Conservation (phyloP, 2,888 invertebrate species). For the Dolichomitus sp. region DNA sequence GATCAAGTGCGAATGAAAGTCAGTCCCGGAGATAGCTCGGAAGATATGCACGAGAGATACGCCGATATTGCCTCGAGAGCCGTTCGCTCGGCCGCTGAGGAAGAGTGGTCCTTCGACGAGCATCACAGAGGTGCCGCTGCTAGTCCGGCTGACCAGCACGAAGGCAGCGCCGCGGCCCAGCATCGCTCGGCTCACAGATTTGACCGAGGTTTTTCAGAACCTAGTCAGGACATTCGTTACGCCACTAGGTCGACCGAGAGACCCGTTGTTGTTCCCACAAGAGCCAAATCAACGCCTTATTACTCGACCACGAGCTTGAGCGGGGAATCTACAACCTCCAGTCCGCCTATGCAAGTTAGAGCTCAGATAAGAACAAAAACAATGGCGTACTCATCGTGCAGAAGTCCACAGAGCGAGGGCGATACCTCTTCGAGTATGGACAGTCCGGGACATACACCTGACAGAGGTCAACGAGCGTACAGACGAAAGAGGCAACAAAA, state of each 20-base stretch:
- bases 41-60: conserved; percentile 84
- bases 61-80: conserved; percentile 78
- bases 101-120: conserved; percentile 82
- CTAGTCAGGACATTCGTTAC: conserved; percentile 75
- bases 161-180: conserved; percentile 20
- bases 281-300: conserved; percentile 82
- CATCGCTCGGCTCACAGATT: conserved; percentile 60
- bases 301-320: conserved; percentile 88
- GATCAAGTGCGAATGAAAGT: conserved; percentile 81
- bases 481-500: conserved; percentile 83
- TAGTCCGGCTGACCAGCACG: conserved; percentile 52
- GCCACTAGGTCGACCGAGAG: conserved; percentile 87
- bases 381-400: conserved; percentile 81
- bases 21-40: conserved; percentile 80
- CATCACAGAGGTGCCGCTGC: conserved; percentile 52
- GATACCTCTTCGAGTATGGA: conserved; percentile 85
- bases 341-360: conserved; percentile 83
- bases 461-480: conserved; percentile 81
- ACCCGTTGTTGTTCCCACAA: conserved; percentile 87
- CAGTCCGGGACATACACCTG: conserved; percentile 84
- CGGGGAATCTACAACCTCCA: conserved; percentile 88
- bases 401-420: conserved; percentile 85
- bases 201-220: conserved; percentile 78
- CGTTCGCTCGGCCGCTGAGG: conserved; percentile 74
- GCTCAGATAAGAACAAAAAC: conserved; percentile 85